phyloP scores from a whole-genome alignment of 2,113 vertebrate genomes.

The Coracopsis vasa region DNA sequence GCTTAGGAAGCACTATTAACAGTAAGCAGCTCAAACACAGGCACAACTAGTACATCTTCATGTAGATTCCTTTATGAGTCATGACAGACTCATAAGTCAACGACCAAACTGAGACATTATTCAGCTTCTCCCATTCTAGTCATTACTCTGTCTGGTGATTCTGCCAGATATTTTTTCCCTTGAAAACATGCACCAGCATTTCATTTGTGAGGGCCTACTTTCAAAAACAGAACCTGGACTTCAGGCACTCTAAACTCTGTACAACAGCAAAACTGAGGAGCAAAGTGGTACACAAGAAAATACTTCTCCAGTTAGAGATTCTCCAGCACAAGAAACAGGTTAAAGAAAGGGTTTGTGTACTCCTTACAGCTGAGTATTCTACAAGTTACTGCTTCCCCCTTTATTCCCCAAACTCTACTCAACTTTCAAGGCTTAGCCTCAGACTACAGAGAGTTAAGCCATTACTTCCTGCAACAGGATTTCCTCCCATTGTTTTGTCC shows the following conservation, averaged over 20 bases:
- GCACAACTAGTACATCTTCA: background rate
- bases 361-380: background rate
- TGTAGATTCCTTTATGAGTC: background rate
- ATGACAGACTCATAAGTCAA: background rate
- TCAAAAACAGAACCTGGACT: background rate
- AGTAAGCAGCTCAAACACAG: background rate
- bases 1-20: background rate
- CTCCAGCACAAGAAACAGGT: background rate
- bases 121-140: background rate
- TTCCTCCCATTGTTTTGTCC: constrained; percentile 65
- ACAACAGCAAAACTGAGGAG: background rate
- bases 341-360: background rate
- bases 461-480: constrained; percentile 65
- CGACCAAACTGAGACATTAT: background rate
- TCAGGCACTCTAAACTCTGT: background rate
- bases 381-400: background rate
- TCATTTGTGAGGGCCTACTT: background rate
- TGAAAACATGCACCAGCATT: background rate
- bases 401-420: background rate
- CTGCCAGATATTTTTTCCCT: background rate
- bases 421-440: background rate
- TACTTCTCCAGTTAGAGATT: background rate
- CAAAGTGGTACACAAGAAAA: background rate
- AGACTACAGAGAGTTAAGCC: constrained; percentile 47
- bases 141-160: background rate